Conservation (phyloP, 2,888 invertebrate genomes). For the Dolichomitus sp. region DNA sequence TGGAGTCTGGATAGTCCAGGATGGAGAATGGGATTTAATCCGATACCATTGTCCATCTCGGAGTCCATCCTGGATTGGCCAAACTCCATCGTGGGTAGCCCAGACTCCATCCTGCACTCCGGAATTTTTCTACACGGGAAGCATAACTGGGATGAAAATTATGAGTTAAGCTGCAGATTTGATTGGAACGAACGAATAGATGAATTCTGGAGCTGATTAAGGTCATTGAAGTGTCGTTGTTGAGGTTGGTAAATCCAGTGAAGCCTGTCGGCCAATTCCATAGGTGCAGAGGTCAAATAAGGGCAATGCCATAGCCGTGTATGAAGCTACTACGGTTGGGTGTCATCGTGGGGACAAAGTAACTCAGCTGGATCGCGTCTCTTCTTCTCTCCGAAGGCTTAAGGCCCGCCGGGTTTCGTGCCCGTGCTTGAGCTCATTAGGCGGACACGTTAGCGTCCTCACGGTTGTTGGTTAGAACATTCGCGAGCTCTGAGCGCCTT, state of each 20-base stretch:
- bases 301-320: slow-evolving; percentile 34
- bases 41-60: too few relatives aligned
- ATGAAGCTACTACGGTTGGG: slow-evolving; percentile 29
- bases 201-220: background rate
- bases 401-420: slow-evolving; percentile 19
- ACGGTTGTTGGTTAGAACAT: slow-evolving; percentile 51
- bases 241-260: background rate
- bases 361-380: slow-evolving; percentile 9
- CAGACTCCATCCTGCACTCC: too few relatives aligned
- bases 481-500: background rate
- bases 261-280: background rate
- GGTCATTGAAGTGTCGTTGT: background rate
- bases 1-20: too few relatives aligned
- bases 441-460: slow-evolving; percentile 64
- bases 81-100: too few relatives aligned
- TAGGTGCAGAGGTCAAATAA: slow-evolving; percentile 54
- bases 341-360: slow-evolving; percentile 43
- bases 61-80: too few relatives aligned
- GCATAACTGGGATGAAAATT: background rate
- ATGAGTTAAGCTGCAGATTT: background rate
- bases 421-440: slow-evolving; percentile 72
- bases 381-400: slow-evolving; percentile 15
- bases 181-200: background rate
- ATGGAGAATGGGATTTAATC: too few relatives aligned
- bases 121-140: too few relatives aligned